Conservation (phyloP, 2,113 vertebrate species). For the Bos javanicus region DNA sequence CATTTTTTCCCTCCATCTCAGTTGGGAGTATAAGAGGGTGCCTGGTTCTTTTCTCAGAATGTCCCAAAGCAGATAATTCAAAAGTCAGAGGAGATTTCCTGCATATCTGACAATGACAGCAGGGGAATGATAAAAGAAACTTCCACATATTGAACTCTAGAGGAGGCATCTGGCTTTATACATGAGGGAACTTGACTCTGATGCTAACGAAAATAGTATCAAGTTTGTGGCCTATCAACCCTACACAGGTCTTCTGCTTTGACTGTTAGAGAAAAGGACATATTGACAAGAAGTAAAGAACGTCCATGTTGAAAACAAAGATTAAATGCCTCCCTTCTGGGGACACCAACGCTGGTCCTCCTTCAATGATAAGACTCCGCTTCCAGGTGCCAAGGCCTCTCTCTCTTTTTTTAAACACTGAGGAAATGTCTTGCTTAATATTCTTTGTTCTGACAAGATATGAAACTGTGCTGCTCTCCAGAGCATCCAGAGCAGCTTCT, state of each 20-base stretch:
- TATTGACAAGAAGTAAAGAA: not conserved
- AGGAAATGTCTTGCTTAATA: not conserved
- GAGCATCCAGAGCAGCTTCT: not conserved
- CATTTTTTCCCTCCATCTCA: not conserved
- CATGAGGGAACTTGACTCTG: not conserved
- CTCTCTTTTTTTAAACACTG: not conserved
- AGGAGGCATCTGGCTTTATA: not conserved
- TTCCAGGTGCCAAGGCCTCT: not conserved
- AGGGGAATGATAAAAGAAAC: not conserved
- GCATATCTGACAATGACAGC: fast-evolving
- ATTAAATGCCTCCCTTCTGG: not conserved
- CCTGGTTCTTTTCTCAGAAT: not conserved
- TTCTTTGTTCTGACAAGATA: not conserved
- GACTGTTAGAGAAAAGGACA: not conserved
- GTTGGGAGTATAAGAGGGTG: not conserved
- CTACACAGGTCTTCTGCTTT: not conserved
- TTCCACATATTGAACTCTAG: not conserved
- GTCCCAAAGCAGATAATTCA: not conserved
- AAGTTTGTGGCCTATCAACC: not conserved
- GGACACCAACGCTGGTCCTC: not conserved
- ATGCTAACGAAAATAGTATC: not conserved
- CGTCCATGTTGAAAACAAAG: not conserved
- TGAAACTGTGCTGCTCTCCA: not conserved
- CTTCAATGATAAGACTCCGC: not conserved
- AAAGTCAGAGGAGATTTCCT: not conserved